These are phyloP conservation scores for Caenorhabditis plicata DNA, from an alignment of 2,888 invertebrate species.

Conservation along the genomic window DNA sequence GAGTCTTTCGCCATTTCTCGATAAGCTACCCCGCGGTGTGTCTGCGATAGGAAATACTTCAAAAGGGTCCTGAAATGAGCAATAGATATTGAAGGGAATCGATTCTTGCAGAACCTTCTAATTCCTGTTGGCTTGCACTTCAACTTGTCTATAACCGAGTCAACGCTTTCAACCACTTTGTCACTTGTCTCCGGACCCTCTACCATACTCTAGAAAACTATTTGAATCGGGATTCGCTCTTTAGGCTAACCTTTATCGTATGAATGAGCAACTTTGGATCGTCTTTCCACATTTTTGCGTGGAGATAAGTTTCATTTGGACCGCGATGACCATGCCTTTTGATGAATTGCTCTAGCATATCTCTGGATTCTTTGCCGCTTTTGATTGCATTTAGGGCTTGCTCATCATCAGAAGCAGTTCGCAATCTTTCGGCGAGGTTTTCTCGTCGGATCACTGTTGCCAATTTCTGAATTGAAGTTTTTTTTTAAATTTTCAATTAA, in stretches of 20 bases:
- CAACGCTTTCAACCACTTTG: conserved; percentile 24
- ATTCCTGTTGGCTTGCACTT: conserved; percentile 43
- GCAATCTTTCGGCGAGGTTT: conserved; percentile 36
- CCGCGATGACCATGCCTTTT: conserved; percentile 74
- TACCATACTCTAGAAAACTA: conserved; percentile 26
- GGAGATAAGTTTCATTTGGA: conserved; percentile 73
- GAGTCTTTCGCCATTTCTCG: conserved; percentile 56
- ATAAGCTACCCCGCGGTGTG: conserved; percentile 68
- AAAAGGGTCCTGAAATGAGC: conserved; percentile 60
- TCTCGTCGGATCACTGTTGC: conserved; percentile 44
- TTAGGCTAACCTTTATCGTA: conserved; percentile 73
- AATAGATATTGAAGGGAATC: not conserved
- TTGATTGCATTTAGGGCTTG: conserved; percentile 41
- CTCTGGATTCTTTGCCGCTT: conserved; percentile 37
- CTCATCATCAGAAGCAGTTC: conserved; percentile 37
- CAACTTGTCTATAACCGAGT: conserved; percentile 41
- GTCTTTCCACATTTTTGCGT: conserved; percentile 74
- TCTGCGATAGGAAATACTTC: conserved; percentile 65
- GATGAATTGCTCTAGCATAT: conserved; percentile 72
- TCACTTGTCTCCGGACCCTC: conserved; percentile 16
- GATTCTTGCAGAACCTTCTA: conserved; percentile 20
- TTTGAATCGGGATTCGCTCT: too few species aligned
- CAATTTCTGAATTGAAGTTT: conserved; percentile 33
- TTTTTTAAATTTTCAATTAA: not conserved
- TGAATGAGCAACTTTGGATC: conserved; percentile 73